These are phyloP conservation scores for Empidonax alnorum DNA, from an alignment of 2,113 vertebrate genomes.

Conservation along the genomic window DNA sequence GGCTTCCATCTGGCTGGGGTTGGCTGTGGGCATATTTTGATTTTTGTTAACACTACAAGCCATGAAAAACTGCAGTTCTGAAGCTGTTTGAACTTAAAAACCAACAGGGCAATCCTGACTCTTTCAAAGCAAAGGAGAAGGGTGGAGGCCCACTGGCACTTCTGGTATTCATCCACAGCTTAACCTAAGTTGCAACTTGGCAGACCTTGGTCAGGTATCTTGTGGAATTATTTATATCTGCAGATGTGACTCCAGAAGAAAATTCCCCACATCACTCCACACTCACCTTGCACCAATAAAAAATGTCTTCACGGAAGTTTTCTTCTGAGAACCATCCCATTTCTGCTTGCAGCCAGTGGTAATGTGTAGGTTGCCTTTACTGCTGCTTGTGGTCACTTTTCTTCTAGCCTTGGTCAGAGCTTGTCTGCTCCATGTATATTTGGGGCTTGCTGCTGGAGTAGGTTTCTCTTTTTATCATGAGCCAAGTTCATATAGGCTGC, in stretches of 20 bases:
- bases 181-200: neutral
- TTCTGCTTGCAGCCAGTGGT: neutral
- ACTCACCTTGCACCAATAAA: neutral
- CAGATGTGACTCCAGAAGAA: neutral
- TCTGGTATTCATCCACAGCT: neutral
- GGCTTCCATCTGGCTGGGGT: neutral
- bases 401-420: neutral
- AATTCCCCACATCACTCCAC: neutral
- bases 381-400: neutral
- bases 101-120: neutral
- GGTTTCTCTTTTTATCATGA: neutral
- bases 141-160: neutral
- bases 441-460: neutral
- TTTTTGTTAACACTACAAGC: neutral
- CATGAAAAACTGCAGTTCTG: neutral
- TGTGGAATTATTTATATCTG: neutral
- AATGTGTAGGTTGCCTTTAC: neutral
- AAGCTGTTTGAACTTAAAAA: neutral
- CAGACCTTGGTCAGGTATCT: neutral
- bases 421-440: neutral
- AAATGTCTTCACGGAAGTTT: neutral
- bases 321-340: neutral
- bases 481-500: neutral
- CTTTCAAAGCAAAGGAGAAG: neutral
- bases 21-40: neutral